phyloP scores from a whole-genome alignment of 2,888 invertebrate genomes.

The Mesorhabditis sp. region DNA sequence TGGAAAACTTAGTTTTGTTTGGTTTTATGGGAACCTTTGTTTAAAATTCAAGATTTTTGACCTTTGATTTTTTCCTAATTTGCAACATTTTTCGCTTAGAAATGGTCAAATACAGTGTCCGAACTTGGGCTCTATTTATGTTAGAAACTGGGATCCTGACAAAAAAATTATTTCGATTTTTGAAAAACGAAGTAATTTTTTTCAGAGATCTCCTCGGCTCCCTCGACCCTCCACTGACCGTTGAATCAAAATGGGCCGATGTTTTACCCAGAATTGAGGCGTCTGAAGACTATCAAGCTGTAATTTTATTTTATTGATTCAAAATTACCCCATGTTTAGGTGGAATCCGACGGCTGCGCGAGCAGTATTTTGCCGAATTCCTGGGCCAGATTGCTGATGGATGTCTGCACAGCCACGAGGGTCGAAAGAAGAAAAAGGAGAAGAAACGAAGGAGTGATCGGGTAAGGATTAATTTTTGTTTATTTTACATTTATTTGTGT shows the following conservation, averaged over 20 bases:
- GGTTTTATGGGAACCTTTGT: too few relatives aligned
- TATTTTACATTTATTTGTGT: background rate
- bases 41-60: too few relatives aligned
- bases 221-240: conserved; percentile 66
- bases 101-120: too few relatives aligned
- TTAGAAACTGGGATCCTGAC: too few relatives aligned
- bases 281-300: conserved; percentile 75
- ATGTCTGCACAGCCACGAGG: conserved; percentile 40
- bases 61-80: too few relatives aligned
- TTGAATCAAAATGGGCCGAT: conserved; percentile 77
- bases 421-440: conserved; percentile 31
- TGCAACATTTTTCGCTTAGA: too few relatives aligned
- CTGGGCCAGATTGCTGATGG: conserved; percentile 40
- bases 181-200: too few relatives aligned
- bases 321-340: conserved; percentile 12
- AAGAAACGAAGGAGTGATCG: conserved; percentile 38
- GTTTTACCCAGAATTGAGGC: conserved; percentile 70
- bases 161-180: too few relatives aligned
- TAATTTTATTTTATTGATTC: conserved; percentile 58
- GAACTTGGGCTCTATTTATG: too few relatives aligned
- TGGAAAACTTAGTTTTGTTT: too few relatives aligned
- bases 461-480: conserved; percentile 11
- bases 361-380: conserved; percentile 70
- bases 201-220: background rate
- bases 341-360: conserved; percentile 73